A percentile compares a stretch with the other conserved stretches of the same genome.
phyloP scores from a whole-genome alignment of 2,797 vertebrate genomes.

The Hippopotamyrus pictus region DNA sequence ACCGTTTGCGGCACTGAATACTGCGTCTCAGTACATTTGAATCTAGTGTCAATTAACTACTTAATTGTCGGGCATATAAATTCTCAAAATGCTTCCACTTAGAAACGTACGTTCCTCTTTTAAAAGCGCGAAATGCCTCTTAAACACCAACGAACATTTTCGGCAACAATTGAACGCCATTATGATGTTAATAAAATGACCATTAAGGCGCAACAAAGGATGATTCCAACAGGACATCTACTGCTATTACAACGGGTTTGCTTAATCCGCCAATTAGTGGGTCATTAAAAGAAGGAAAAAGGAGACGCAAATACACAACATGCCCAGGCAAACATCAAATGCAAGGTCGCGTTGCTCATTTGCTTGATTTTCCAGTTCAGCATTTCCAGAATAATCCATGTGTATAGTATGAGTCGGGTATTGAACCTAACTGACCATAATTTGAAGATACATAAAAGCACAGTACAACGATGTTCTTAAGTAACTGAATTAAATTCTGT shows the following conservation, averaged over 20 bases:
- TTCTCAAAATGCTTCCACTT: conserved; percentile 55
- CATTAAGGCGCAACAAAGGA: conserved; percentile 50
- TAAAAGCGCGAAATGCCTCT: conserved; percentile 16
- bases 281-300: conserved; percentile 61
- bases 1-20: neutral
- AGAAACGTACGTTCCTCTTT: conserved; percentile 37
- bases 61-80: conserved; percentile 33
- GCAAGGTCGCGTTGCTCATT: neutral
- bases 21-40: neutral
- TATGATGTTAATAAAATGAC: conserved; percentile 57
- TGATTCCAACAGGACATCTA: conserved; percentile 39
- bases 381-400: neutral
- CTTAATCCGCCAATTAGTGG: conserved; percentile 61
- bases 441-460: neutral
- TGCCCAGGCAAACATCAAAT: neutral
- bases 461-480: neutral
- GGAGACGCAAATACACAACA: conserved; percentile 51
- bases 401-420: neutral
- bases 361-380: neutral
- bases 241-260: conserved; percentile 38
- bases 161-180: conserved; percentile 43
- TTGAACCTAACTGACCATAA: neutral
- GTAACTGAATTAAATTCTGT: neutral
- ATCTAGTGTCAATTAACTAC: conserved; percentile 16
- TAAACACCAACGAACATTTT: conserved; percentile 26